These are phyloP conservation scores for Drosophila testacea DNA, from an alignment of 2,888 invertebrate species.

Conservation along the genomic window DNA sequence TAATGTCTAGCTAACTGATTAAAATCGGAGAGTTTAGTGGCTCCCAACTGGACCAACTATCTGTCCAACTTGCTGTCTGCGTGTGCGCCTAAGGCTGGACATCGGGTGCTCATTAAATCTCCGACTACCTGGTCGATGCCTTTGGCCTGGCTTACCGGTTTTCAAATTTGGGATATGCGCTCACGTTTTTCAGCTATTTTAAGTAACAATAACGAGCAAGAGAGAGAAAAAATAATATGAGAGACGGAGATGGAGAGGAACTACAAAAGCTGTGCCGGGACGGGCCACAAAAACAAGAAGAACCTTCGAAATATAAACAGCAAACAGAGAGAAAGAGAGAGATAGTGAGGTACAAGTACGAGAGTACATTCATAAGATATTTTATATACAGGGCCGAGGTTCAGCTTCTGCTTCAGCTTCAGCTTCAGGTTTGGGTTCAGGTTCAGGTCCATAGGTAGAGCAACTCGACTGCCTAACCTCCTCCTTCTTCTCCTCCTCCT, in stretches of 20 bases:
- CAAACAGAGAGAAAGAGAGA: constrained; percentile 29
- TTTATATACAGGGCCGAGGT: constrained; percentile 41
- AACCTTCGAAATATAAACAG: constrained; percentile 61
- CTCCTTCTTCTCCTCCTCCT: constrained; percentile 14
- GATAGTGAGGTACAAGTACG: constrained; percentile 57
- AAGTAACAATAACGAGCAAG: constrained; percentile 71
- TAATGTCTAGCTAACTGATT: constrained; percentile 5
- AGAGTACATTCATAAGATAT: constrained; percentile 71
- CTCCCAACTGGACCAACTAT: constrained; percentile 27
- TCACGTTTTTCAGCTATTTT: constrained; percentile 77
- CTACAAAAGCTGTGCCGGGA: constrained; percentile 67
- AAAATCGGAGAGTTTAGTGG: constrained; percentile 5
- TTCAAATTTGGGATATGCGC: constrained; percentile 79
- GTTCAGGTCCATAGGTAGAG: constrained; percentile 63
- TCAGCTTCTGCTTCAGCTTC: constrained; percentile 40
- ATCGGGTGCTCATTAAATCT: constrained; percentile 61
- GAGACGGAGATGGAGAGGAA: constrained; percentile 14
- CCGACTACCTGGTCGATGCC: constrained; percentile 48
- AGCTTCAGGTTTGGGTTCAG: constrained; percentile 57
- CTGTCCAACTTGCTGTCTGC: constrained; percentile 38
- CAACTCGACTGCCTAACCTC: constrained; percentile 47
- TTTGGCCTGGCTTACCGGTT: constrained; percentile 76
- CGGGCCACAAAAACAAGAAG: constrained; percentile 52
- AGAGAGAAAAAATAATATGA: constrained; percentile 11
- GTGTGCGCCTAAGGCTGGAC: constrained; percentile 46